phyloP scores from a whole-genome alignment of 2,797 vertebrate genomes.

The Oophaga sylvatica region DNA sequence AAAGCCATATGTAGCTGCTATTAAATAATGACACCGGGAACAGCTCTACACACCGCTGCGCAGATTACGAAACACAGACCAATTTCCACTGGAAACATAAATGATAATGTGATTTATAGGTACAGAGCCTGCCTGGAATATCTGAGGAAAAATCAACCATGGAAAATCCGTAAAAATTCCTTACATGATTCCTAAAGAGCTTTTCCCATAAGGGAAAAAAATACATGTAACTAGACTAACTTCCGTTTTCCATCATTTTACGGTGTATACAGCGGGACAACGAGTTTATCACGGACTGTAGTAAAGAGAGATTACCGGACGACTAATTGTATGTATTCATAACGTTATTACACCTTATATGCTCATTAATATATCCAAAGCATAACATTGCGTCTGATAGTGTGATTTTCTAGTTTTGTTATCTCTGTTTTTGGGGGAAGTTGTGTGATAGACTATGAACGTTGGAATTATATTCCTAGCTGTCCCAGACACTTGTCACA shows the following conservation, averaged over 20 bases:
- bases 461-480: too few species aligned
- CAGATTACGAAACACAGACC: not conserved
- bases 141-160: not conserved
- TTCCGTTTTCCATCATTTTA: too few species aligned
- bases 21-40: conserved; percentile 13
- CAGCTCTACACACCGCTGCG: not conserved
- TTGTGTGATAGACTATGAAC: too few species aligned
- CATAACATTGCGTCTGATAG: too few species aligned
- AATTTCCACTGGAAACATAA: not conserved
- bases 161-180: not conserved
- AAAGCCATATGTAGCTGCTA: conserved; percentile 41
- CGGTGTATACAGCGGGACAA: not conserved
- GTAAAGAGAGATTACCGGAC: too few species aligned
- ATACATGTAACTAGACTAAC: too few species aligned
- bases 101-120: not conserved
- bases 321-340: too few species aligned
- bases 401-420: too few species aligned
- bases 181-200: not conserved
- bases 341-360: too few species aligned
- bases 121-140: not conserved
- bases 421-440: too few species aligned
- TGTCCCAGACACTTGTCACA: too few species aligned
- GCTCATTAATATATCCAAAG: too few species aligned
- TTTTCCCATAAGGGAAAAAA: not conserved
- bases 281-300: not conserved